Percentiles rank a stretch among this genome's conserved stretches.
Evolutionary conservation across 2,113 vertebrate species (phyloP).

Genomic region (Gadus macrocephalus): DNA sequence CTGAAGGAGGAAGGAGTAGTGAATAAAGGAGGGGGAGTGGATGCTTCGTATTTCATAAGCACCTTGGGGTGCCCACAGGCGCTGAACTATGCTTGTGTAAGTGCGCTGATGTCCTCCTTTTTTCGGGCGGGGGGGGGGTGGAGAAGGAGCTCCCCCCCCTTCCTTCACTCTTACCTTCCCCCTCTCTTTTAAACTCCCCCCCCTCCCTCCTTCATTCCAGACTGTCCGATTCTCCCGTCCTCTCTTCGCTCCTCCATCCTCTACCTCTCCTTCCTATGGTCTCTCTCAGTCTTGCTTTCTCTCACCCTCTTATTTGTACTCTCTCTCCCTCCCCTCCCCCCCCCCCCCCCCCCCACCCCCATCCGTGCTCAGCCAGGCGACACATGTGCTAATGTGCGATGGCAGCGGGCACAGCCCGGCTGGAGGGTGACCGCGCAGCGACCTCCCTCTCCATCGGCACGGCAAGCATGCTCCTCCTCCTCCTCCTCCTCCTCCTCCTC

Average conservation of each 20-base stretch:
- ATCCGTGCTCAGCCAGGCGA: conserved; percentile 57
- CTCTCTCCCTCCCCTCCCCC: neutral
- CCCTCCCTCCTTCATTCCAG: neutral
- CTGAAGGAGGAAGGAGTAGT: too few species aligned
- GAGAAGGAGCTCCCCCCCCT: neutral
- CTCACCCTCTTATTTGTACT: conserved; percentile 8
- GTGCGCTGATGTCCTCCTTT: conserved; percentile 61
- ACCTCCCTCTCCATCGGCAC: conserved; percentile 49
- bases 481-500: too few species aligned
- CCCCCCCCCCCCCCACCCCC: conserved; percentile 8
- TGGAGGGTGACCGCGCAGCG: conserved; percentile 69
- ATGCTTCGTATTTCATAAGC: conserved; percentile 68
- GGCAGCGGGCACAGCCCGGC: conserved; percentile 50
- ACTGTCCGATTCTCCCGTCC: neutral
- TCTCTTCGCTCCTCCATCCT: neutral
- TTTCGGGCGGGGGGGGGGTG: neutral
- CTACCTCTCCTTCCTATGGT: neutral
- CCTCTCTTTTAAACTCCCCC: neutral
- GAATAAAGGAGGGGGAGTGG: neutral
- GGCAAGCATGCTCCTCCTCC: too few species aligned
- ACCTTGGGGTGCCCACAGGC: conserved; percentile 48
- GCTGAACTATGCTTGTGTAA: conserved; percentile 63
- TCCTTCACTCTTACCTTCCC: neutral
- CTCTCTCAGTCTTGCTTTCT: neutral
- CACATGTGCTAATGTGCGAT: conserved; percentile 69